A percentile compares a stretch with the other conserved stretches of the same genome.
Conservation (phyloP, 2,797 vertebrate species). For the Phalanger gymnotis region DNA sequence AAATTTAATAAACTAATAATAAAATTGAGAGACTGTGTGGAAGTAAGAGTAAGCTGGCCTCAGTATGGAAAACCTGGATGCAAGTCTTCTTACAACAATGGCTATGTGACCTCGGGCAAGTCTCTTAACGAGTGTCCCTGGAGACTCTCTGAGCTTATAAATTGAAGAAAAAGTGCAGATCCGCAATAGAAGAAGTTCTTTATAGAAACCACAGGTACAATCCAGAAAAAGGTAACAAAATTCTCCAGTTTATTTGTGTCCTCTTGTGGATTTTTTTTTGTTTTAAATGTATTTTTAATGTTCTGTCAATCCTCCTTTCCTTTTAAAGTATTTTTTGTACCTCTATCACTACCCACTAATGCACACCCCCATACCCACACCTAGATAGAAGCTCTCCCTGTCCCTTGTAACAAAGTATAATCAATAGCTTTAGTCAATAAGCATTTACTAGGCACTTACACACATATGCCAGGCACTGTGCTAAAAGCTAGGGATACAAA, state of each 20-base stretch:
- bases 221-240: neutral
- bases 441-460: neutral
- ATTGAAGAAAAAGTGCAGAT: neutral
- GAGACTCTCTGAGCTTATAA: neutral
- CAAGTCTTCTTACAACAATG: neutral
- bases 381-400: neutral
- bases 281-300: neutral
- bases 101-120: neutral
- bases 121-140: neutral
- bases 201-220: neutral
- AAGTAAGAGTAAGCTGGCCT: neutral
- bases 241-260: neutral
- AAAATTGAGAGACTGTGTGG: neutral
- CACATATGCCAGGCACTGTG: neutral
- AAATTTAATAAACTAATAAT: neutral
- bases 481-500: neutral
- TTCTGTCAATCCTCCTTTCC: neutral
- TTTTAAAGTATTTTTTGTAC: neutral
- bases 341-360: neutral
- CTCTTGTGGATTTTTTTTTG: neutral
- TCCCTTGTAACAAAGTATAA: neutral
- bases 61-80: neutral
- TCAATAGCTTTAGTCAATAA: neutral
- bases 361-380: neutral
- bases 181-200: neutral